These are phyloP conservation scores for Agrotis exclamationis DNA, from an alignment of 2,888 invertebrate species.

Conservation along the genomic window DNA sequence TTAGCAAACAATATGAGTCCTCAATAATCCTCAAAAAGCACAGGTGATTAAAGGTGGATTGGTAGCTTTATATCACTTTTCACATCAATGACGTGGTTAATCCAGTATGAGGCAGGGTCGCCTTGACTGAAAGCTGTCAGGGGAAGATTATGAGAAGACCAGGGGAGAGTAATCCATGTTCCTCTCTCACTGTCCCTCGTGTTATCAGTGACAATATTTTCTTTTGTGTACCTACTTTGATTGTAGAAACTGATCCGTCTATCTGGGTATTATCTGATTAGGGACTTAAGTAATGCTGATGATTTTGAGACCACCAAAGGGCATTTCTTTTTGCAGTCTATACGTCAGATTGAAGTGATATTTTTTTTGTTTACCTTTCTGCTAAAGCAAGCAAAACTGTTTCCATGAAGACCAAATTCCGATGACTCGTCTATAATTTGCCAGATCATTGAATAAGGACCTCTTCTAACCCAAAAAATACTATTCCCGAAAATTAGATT, in stretches of 20 bases:
- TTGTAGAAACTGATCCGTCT: not conserved
- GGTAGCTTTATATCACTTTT: constrained; percentile 78
- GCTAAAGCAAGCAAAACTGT: not conserved
- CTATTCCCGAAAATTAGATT: constrained; percentile 47
- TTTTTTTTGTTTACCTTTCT: not conserved
- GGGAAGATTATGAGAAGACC: constrained; percentile 76
- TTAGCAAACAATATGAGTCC: constrained; percentile 63
- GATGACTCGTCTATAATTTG: constrained; percentile 24
- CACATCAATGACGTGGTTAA: constrained; percentile 82
- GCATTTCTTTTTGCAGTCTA: not conserved
- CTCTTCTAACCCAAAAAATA: constrained; percentile 21
- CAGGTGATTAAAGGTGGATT: constrained; percentile 76
- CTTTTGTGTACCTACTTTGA: constrained; percentile 16
- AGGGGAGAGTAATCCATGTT: constrained; percentile 74
- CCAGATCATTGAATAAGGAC: constrained; percentile 13
- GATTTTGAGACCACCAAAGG: not conserved
- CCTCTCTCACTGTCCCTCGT: constrained; percentile 58
- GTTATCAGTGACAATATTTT: constrained; percentile 46
- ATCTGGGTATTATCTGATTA: not conserved
- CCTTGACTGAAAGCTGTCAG: constrained; percentile 81
- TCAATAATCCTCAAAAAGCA: constrained; percentile 70
- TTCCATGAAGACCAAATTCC: constrained; percentile 13
- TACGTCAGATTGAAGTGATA: not conserved
- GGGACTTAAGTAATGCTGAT: not conserved
- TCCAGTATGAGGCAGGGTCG: constrained; percentile 74